Evolutionary conservation across 2,113 vertebrate genomes (phyloP), one percentile per base, ranked within the genome.

Genomic region (Lamprologus lemairii): DNA sequence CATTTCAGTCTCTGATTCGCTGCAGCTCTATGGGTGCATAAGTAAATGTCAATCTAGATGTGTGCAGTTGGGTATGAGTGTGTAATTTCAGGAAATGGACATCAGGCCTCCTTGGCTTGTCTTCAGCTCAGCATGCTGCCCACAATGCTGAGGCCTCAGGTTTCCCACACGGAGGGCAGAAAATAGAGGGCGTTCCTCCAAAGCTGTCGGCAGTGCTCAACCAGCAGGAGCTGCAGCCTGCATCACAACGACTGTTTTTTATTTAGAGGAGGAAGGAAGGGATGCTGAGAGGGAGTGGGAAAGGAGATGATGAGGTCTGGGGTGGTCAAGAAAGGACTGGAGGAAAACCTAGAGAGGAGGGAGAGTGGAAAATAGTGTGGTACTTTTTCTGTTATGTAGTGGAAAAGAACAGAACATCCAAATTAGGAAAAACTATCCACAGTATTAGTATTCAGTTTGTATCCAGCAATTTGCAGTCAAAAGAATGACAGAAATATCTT

Each of bases 121-220:
- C 88, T 82, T 54, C 65, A 53, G 73, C 55, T 23, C 81, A 21
- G 83, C 49, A 3, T 35, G 80, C 73, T 82, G 51, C 91, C 88
- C 58, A 13, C 84, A 63, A 58, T 21, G 60, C 55, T 1, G 57
- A 51, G 86, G 88, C 91, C 75, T 90, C 87, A 57, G 89, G 89
- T 92, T 90, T 90, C 89, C 51, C 92, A 84, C 91, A 82, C 5
- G 9, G 83, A 79, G 85, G 49, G 79, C 68, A 81, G 85, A 55
- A 81, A 86, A 80, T 13, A 58, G 28, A 79, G 75, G 83, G 83
- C 71, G 58, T 88, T 87, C 57, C 87, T 88, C 79, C 85, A 14
- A 86, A 87, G 90, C 92, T 89, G 88, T 86, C 75, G 17, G 87
- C 84, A 80, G 55, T 21, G 83, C 86, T 86, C 88, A 90, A 65